Evolutionary conservation across 2,113 vertebrate genomes (phyloP), one percentile per base, ranked within the genome.

Genomic region (Corydoras maculifer): DNA sequence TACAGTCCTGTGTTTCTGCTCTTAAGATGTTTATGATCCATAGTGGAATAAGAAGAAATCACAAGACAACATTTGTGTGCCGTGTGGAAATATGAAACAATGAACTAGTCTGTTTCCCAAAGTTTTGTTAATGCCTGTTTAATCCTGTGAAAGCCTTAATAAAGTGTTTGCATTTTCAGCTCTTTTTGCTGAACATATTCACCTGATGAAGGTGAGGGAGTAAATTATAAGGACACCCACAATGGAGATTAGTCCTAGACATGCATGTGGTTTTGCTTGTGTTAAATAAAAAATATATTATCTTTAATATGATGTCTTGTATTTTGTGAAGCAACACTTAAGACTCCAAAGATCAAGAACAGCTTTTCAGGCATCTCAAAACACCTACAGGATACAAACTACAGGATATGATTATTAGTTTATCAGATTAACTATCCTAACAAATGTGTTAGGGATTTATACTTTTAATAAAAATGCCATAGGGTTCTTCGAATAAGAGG

Each of bases 271-370:
- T 78, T 72, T 72, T 72, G 69, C 62, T 60, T 72, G 61, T 50
- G 58, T 69, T 69, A 35, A 78, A 75, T 78, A 68, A 75, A 58
- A 35, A 75, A 72, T 72, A 75, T 75, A 72, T 75, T 57, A 72
- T 51, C 61, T 72, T 70, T 58, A 35, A 57, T 59, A 13, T 15
- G 58, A 31, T 61, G 58, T 61, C 58, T 63, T 65, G 32, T 15
- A 5, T 11, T 31, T 55, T 8, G 13, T 48, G 51, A 8, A n/a
- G 25, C 48, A 9, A 51, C 2, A 69, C 35, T 43, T 8, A 43
- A 43, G 18, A 43, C 4, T 43, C 35, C 35, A 8, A 43, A 8
- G 35, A 43, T 43, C 1, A 43, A 43, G 0, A 43, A 43, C 1
- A 43, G 35, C 7, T 43, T 43, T 43, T 43, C 4, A 5, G 35